Conservation (phyloP, 2,888 invertebrate genomes). For the Agonopterix subpropinquella region DNA sequence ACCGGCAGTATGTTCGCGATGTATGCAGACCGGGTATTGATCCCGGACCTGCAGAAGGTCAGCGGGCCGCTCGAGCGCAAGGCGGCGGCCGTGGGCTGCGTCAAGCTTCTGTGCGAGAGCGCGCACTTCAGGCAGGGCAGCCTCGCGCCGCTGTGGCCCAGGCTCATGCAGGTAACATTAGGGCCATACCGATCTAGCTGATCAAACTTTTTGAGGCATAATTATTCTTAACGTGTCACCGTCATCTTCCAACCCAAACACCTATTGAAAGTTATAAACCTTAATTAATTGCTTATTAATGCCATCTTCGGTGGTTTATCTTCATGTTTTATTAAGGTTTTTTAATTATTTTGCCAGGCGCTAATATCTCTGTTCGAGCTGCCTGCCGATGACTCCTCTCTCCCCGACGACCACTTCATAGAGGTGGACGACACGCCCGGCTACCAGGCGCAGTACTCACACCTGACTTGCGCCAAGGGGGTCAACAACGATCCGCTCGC, state of each 20-base stretch:
- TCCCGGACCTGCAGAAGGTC: conserved; percentile 92
- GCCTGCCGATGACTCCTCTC: conserved; percentile 86
- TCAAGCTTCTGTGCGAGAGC: conserved; percentile 88
- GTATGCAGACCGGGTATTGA: conserved; percentile 92
- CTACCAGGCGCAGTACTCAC: conserved; percentile 92
- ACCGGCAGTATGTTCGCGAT: conserved; percentile 91
- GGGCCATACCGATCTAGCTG: too few relatives aligned
- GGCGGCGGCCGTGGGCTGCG: conserved; percentile 93
- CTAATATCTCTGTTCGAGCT: conserved; percentile 92
- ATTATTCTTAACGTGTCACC: too few relatives aligned
- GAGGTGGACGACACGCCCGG: conserved; percentile 91
- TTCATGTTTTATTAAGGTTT: too few relatives aligned
- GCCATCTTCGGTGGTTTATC: too few relatives aligned
- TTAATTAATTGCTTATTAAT: too few relatives aligned
- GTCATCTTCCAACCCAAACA: too few relatives aligned
- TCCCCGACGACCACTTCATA: conserved; percentile 91
- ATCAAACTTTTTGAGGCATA: too few relatives aligned
- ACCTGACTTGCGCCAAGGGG: conserved; percentile 89
- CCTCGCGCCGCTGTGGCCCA: conserved; percentile 79
- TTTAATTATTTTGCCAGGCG: conserved; percentile 55
- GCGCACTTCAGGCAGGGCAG: conserved; percentile 71
- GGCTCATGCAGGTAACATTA: conserved; percentile 68
- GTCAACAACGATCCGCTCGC: conserved; percentile 84
- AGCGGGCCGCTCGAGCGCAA: conserved; percentile 89
- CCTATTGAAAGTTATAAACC: too few relatives aligned